Evolutionary conservation across 2,797 vertebrate genomes (phyloP), one percentile per base, ranked within the genome.

Genomic region (Syndactyla subalaris): DNA sequence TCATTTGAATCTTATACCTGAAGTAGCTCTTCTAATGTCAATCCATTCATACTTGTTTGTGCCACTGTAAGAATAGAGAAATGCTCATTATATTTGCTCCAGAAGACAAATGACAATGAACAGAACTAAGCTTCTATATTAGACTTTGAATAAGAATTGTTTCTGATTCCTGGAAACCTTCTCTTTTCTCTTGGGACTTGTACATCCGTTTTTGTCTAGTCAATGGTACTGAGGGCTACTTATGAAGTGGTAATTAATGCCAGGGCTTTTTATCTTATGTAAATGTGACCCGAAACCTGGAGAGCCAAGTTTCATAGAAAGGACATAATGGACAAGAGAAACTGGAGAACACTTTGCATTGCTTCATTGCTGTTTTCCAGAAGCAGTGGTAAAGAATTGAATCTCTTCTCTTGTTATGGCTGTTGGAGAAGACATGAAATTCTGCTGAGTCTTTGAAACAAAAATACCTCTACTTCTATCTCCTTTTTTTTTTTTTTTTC

Each of bases 91-190:
- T 75, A 14, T 85, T 85, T 84, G n/a, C 43, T 88, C 20, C 67
- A 79, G 18, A 71, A 36, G 16, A 66, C 58, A 49, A 93, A 88
- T 24, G 65, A 65, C 65, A 83, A 54, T 48, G 52, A 83, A 41
- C 38, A 89, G 71, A 91, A 41, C 51, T 51, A 9, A 26, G 13
- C 29, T 77, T 85, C 78, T 74, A 4, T 54, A 26, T 66, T 54
- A 72, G 71, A 89, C 62, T 78, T 85, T 84, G 87, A 85, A 75
- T 68, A 71, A 86, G 57, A 89, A 88, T 78, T 88, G 54, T 89
- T 92, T 80, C 46, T 55, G 92, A 1, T 84, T 93, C 76, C 75
- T 92, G 85, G 81, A 94, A 92, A 48, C 15, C 9, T 58, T 75
- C 14, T 49, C 27, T 88, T 71, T 92, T 61, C 46, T 83, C 52